Evolutionary conservation across 2,797 vertebrate genomes (phyloP).

Genomic region (Trachops cirrhosus): DNA sequence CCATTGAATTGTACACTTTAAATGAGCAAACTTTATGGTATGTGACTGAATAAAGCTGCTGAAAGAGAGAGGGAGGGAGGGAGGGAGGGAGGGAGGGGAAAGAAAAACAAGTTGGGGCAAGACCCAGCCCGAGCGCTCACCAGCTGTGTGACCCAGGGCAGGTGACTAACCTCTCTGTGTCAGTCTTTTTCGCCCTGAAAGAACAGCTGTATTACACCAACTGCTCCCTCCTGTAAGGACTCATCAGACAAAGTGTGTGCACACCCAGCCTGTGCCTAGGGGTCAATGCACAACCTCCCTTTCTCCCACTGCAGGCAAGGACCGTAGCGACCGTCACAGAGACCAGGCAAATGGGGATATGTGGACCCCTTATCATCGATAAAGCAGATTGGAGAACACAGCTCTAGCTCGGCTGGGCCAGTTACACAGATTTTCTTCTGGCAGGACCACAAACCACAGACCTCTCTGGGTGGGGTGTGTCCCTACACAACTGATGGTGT

Average conservation of each 20-base stretch:
- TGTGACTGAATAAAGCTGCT: background rate
- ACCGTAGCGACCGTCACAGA: accelerated
- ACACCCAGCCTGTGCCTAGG: background rate
- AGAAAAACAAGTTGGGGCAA: background rate
- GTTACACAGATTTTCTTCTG: background rate
- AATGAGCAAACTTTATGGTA: too few relatives aligned
- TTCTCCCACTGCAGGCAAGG: background rate
- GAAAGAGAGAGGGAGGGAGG: background rate
- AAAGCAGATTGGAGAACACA: too few relatives aligned
- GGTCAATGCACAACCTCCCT: accelerated
- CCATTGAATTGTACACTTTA: background rate
- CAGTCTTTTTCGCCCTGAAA: background rate
- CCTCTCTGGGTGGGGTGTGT: background rate
- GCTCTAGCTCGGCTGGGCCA: background rate
- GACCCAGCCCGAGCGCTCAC: background rate
- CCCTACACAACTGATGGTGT: accelerated
- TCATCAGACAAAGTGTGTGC: background rate
- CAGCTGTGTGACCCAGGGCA: background rate
- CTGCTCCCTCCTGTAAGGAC: background rate
- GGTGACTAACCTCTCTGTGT: background rate
- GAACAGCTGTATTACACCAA: background rate
- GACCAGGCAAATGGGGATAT: background rate
- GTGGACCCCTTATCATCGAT: accelerated
- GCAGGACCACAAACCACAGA: background rate
- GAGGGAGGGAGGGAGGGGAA: background rate